Evolutionary conservation across 2,113 vertebrate species (phyloP).

Genomic region (Mirounga angustirostris): DNA sequence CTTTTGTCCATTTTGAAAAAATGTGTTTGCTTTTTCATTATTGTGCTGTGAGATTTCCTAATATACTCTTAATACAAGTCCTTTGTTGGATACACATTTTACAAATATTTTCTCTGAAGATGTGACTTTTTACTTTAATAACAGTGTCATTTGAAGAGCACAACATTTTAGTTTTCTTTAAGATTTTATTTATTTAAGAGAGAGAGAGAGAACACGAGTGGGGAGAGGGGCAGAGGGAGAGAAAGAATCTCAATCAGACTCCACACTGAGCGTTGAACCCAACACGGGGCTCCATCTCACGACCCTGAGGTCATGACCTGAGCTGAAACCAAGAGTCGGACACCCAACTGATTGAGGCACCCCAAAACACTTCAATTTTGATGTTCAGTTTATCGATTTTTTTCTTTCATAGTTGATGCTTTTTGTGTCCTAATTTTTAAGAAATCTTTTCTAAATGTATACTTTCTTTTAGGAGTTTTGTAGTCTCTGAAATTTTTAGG

Average conservation of each 20-base stretch:
- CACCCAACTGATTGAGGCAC: neutral
- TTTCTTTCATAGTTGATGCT: neutral
- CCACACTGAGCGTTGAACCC: neutral
- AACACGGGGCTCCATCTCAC: neutral
- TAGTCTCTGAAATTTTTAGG: neutral
- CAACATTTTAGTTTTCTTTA: neutral
- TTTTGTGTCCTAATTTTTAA: conserved; percentile 43
- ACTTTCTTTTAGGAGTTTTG: neutral
- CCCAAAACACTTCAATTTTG: neutral
- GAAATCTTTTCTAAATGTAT: neutral
- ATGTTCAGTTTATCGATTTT: neutral
- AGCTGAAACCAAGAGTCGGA: neutral
- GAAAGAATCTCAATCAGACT: neutral
- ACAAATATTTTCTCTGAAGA: conserved; percentile 9
- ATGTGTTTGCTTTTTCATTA: neutral
- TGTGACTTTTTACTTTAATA: neutral
- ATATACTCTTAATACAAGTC: neutral
- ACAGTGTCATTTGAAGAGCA: neutral
- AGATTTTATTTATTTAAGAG: neutral
- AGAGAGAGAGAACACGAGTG: neutral
- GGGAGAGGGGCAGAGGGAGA: neutral
- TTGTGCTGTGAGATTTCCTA: neutral
- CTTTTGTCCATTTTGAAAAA: neutral
- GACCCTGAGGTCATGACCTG: neutral
- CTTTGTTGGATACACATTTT: neutral